Evolutionary conservation across 2,797 vertebrate genomes (phyloP), one percentile per base, ranked within the genome.

Genomic region (Acanthiza pusilla): DNA sequence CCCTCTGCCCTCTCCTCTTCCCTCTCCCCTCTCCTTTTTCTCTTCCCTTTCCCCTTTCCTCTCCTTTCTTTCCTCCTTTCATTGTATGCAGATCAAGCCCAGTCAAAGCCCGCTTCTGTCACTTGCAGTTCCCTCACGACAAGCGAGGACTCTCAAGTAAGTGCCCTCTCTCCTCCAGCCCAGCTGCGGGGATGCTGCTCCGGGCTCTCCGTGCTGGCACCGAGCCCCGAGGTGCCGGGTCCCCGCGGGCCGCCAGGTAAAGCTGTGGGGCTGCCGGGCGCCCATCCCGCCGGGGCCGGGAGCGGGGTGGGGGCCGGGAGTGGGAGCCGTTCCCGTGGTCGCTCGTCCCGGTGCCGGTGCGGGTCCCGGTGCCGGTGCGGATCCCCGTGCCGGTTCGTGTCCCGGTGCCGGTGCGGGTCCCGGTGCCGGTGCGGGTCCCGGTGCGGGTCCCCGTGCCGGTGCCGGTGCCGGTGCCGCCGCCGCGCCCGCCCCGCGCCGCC

Each of bases 11-110:
- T 62, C 17, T 51, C 67, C 27, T 9, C 1, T 48, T 48, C 61
- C 47, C 73, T 67, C 21, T 20, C 66, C 34, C 22, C 38, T 47
- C 58, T 78, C 25, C 26, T 38, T 85, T 30, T 16, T 43, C 68
- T 47, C 66, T n/a, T 29, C 50, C 75, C 79, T 26, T 38, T 36
- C 36, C 16, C 51, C 40, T 83, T 16, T 29, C 57, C 83, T 50
- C 19, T 30, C 81, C 60, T 15, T 27, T 51, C 85, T 47, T 42
- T 26, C 61, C 72, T 20, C 4, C 79, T 75, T 7, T 34, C 88
- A 65, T 25, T 83, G 86, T 75, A 62, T 62, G 92, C 93, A 74
- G 84, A 73, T 81, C 38, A 23, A 67, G 75, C 51, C 3, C 67
- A 1, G 50, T 47, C 30, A 45, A 30, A 88, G 63, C 72, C 65